These are phyloP conservation scores for Gryllus bimaculatus DNA, from an alignment of 1,140 invertebrate genomes.

Conservation along the genomic window DNA sequence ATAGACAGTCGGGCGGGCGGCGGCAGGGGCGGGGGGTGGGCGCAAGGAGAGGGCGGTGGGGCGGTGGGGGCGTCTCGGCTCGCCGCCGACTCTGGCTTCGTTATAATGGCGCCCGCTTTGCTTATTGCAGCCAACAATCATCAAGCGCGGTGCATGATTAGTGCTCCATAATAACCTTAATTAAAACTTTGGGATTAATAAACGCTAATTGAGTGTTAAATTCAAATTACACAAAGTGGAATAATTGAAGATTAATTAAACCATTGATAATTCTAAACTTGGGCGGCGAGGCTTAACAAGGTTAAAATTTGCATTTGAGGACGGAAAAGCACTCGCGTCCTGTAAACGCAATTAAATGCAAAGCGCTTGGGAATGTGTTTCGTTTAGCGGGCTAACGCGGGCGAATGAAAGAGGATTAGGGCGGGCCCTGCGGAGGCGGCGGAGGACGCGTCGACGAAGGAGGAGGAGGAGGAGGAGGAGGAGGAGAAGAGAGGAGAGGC, in stretches of 20 bases:
- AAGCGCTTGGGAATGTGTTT: constrained; percentile 20
- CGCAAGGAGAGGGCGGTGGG: too few species aligned
- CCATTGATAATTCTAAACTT: constrained; percentile 41
- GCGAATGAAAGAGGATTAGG: constrained; percentile 14
- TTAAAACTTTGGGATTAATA: constrained; percentile 42
- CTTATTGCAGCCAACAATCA: constrained; percentile 19
- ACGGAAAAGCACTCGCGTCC: constrained; percentile 37
- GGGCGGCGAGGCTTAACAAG: constrained; percentile 36
- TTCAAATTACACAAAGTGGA: constrained; percentile 42
- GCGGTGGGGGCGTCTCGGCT: too few species aligned
- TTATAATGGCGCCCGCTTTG: constrained; percentile 12
- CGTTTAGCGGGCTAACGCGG: constrained; percentile 12
- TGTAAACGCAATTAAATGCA: constrained; percentile 36
- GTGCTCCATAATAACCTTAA: constrained; percentile 33
- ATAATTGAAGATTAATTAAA: constrained; percentile 43
- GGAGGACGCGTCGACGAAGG: background rate
- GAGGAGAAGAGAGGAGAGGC: background rate
- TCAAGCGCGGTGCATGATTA: constrained; percentile 18
- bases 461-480: background rate
- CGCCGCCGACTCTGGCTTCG: background rate
- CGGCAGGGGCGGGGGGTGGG: too few species aligned
- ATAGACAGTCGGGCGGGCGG: too few species aligned
- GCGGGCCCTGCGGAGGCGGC: background rate
- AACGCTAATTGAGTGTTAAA: constrained; percentile 42
- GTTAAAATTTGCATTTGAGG: constrained; percentile 42